A percentile compares a stretch with the other conserved stretches of the same genome.
phyloP scores from a whole-genome alignment of 2,113 vertebrate species.

The Lates calcarifer region DNA sequence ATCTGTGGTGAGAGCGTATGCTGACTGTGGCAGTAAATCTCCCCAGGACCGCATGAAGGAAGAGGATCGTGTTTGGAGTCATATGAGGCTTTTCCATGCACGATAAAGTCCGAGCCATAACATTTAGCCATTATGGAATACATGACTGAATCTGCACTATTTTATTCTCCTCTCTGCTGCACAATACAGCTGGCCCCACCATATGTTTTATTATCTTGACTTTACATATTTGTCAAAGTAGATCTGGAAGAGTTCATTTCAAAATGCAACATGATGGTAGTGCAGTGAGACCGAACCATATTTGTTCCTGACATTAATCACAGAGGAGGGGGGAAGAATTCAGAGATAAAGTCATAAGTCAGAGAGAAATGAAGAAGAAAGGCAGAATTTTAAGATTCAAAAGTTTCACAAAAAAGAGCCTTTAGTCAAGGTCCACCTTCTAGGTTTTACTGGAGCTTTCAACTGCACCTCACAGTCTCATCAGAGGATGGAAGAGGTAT shows the following conservation, averaged over 20 bases:
- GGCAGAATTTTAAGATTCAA: not conserved
- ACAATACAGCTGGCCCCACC: not conserved
- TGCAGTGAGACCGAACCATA: not conserved
- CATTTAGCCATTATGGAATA: slow-evolving; percentile 60
- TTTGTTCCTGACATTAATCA: not conserved
- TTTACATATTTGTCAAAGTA: not conserved
- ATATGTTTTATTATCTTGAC: slow-evolving; percentile 7
- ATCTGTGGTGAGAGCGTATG: slow-evolving; percentile 93
- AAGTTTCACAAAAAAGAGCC: not conserved
- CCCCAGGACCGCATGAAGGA: slow-evolving; percentile 22
- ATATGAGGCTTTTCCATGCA: slow-evolving; percentile 46
- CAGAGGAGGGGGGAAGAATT: not conserved
- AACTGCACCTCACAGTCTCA: not conserved
- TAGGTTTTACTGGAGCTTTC: not conserved
- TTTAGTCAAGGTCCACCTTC: not conserved
- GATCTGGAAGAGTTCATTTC: not conserved
- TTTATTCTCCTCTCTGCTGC: slow-evolving; percentile 30
- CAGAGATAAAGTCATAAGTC: not conserved
- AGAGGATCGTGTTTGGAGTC: slow-evolving; percentile 41
- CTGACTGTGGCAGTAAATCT: slow-evolving; percentile 63
- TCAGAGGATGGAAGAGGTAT: not conserved
- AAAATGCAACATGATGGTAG: not conserved
- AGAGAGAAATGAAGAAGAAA: not conserved
- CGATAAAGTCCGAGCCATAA: slow-evolving; percentile 64
- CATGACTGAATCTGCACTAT: slow-evolving; percentile 30